phyloP scores from a whole-genome alignment of 2,888 invertebrate genomes.

The Hypselothyrea guttata region DNA sequence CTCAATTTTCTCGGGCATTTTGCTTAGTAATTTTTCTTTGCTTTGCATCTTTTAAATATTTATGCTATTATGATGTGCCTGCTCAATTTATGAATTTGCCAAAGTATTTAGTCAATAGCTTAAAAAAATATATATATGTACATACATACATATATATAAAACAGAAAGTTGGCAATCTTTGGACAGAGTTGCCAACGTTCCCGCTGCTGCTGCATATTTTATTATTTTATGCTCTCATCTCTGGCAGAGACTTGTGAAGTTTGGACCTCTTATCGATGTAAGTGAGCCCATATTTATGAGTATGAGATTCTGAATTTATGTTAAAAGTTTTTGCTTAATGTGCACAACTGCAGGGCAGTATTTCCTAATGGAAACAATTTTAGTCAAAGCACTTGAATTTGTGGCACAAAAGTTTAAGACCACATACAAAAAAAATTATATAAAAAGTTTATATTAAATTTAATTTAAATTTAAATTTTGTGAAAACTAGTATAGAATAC shows the following conservation, averaged over 20 bases:
- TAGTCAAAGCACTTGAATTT: slow-evolving; percentile 33
- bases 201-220: slow-evolving; percentile 57
- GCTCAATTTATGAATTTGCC: slow-evolving; percentile 73
- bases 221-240: slow-evolving; percentile 35
- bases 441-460: slow-evolving; percentile 7
- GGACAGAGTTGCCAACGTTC: slow-evolving; percentile 18
- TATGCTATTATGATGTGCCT: slow-evolving; percentile 64
- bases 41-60: slow-evolving; percentile 64
- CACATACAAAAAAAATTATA: too few species aligned
- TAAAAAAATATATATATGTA: too few species aligned
- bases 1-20: slow-evolving; percentile 61
- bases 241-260: slow-evolving; percentile 12
- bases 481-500: too few species aligned
- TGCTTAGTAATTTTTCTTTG: slow-evolving; percentile 39
- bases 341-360: slow-evolving; percentile 49
- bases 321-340: slow-evolving; percentile 63
- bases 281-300: slow-evolving; percentile 56
- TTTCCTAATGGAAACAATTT: slow-evolving; percentile 51
- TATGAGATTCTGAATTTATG: slow-evolving; percentile 58
- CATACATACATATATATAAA: slow-evolving; percentile 22
- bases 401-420: slow-evolving; percentile 15
- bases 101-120: slow-evolving; percentile 77
- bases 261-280: slow-evolving; percentile 51
- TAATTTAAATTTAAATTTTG: slow-evolving; percentile 1
- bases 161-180: slow-evolving; percentile 38